Percentiles rank a stretch among this genome's conserved stretches.
Conservation (phyloP, 2,888 invertebrate species). For the Peribatodes rhomboidaria region DNA sequence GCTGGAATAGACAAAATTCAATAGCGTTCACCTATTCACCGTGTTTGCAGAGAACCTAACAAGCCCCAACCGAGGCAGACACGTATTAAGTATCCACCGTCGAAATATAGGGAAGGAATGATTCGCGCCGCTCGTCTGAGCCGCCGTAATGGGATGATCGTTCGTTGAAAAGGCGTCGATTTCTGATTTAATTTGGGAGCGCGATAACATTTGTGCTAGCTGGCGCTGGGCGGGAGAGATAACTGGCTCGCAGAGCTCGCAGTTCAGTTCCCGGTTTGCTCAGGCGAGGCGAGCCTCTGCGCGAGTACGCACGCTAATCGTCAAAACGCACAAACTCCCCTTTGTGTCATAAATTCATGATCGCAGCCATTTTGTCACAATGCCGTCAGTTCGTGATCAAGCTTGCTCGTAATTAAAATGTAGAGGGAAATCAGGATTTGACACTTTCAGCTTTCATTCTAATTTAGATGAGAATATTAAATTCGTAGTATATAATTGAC, state of each 20-base stretch:
- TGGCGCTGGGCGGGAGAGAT: slow-evolving; percentile 64
- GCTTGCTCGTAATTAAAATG: slow-evolving; percentile 35
- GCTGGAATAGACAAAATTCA: slow-evolving; percentile 38
- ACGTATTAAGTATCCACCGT: slow-evolving; percentile 45
- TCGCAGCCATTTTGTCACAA: slow-evolving; percentile 55
- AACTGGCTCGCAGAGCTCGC: slow-evolving; percentile 72
- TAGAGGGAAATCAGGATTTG: slow-evolving; percentile 29
- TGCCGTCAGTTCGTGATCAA: slow-evolving; percentile 36
- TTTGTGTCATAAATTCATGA: slow-evolving; percentile 55
- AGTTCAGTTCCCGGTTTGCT: slow-evolving; percentile 44
- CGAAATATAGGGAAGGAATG: slow-evolving; percentile 50
- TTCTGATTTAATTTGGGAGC: slow-evolving; percentile 68
- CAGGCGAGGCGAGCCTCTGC: slow-evolving; percentile 39
- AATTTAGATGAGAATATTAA: slow-evolving; percentile 19
- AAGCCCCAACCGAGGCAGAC: slow-evolving; percentile 41
- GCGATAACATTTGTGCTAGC: slow-evolving; percentile 63
- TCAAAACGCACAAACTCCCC: slow-evolving; percentile 52
- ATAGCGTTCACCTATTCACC: slow-evolving; percentile 39
- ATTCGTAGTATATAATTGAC: slow-evolving; percentile 23
- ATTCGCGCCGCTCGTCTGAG: slow-evolving; percentile 53
- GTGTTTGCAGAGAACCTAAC: slow-evolving; percentile 40
- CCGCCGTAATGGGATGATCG: slow-evolving; percentile 58
- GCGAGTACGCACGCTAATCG: slow-evolving; percentile 62
- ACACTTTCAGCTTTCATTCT: slow-evolving; percentile 21
- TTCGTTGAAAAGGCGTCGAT: slow-evolving; percentile 64